A percentile compares a stretch with the other conserved stretches of the same genome.
phyloP scores from a whole-genome alignment of 1,140 invertebrate genomes.

The Macrotrachela quadricornifera region DNA sequence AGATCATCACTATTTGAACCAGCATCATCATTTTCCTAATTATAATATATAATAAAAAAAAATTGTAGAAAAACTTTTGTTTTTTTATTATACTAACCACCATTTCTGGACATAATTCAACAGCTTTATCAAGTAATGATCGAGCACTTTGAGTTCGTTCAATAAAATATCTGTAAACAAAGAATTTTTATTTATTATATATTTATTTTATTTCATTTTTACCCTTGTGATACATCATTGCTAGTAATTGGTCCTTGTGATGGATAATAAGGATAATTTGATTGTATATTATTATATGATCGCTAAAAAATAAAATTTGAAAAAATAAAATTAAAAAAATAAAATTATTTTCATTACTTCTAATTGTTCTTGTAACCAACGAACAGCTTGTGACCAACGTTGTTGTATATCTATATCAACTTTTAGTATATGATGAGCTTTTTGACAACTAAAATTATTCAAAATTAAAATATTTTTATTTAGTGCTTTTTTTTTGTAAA shows the following conservation, averaged over 20 bases:
- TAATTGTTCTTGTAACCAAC: constrained; percentile 71
- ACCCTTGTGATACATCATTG: constrained; percentile 74
- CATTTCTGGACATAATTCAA: constrained; percentile 50
- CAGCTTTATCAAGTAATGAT: constrained; percentile 60
- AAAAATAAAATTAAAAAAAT: no score
- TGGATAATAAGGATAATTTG: constrained; percentile 18
- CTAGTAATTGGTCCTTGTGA: constrained; percentile 41
- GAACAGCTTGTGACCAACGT: constrained; percentile 44
- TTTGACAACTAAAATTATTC: constrained; percentile 26
- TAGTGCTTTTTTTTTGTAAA: no score
- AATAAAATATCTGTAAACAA: constrained; percentile 52
- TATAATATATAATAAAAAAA: no score
- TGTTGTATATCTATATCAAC: constrained; percentile 50
- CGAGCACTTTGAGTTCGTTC: constrained; percentile 77
- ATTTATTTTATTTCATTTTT: no score
- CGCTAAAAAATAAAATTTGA: no score
- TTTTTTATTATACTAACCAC: no score
- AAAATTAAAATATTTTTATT: no score
- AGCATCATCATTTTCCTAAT: no score
- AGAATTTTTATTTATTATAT: no score
- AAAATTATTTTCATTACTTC: constrained; percentile 30
- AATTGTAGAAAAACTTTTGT: no score
- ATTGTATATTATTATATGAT: no score
- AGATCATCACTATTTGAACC: no score
- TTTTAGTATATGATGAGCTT: constrained; percentile 49